Base-by-base conservation (phyloP, 2,797 vertebrate genomes). In the Pelobates cultripes region DNA sequence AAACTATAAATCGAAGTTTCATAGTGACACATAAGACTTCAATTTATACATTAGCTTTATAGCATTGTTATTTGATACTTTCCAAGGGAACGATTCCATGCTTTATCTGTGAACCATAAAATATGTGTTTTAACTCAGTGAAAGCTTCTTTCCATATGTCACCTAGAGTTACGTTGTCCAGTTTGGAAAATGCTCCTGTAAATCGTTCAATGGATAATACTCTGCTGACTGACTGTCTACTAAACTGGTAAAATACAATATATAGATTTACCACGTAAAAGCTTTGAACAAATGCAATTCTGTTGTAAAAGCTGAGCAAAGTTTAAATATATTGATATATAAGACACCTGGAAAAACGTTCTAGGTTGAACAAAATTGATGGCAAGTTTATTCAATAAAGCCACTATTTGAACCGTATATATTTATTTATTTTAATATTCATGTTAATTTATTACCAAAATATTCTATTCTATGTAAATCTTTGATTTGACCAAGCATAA, bases 61-160 rank as follows among this genome's bases (percentile, higher is more conserved):
- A 74, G 43, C 55, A 17, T 13, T 66, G 75, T 43, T 73, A 73
- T 61, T 70, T 60, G 51, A 77, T 51, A 82, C 28, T 51, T 66
- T 43, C 63, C 51, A 51, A 60, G 45, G 72, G 64, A 82, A 28
- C 68, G 15, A 73, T 73, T 28, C 60, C 28, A 53, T 64, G 17
- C 64, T 76, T 82, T 75, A 81, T 82, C 80, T 77, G 60, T 53
- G 15, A 77, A 77, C 43, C 41, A 77, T 45, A 70, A 70, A 81
- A 81, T 71, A 53, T 66, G 41, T 66, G 28, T 71, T 66, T 82
- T 66, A 76, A 61, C 69, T 45, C 55, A 10, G n/a, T 7, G n/a
- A 14, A 76, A 77, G 69, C 47, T 55, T 72, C 12, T 55, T 77
- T 82, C 55, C 77, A 70, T 78, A 47, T 78, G 77, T 71, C 77